Evolutionary conservation across 2,888 invertebrate genomes (phyloP).

Genomic region (Ferdinandea cuprea): DNA sequence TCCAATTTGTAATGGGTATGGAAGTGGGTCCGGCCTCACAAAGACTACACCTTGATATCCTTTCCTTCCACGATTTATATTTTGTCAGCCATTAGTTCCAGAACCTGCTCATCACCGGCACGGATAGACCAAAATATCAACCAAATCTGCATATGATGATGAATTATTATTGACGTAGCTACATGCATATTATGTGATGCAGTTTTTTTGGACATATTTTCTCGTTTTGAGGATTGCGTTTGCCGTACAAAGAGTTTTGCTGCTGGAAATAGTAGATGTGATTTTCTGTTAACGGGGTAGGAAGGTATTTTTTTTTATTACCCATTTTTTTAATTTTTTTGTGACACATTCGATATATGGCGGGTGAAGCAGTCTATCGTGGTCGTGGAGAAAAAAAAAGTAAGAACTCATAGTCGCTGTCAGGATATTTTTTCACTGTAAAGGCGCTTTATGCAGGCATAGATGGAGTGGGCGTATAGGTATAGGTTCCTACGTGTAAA

Average conservation of each 20-base stretch:
- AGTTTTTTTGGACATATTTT: conserved; percentile 9
- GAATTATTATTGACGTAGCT: conserved; percentile 59
- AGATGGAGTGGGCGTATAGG: background rate
- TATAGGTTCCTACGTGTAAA: background rate
- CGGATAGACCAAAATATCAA: conserved; percentile 24
- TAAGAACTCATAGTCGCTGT: conserved; percentile 13
- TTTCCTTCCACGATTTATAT: background rate
- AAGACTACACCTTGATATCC: conserved; percentile 2
- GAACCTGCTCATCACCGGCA: conserved; percentile 27
- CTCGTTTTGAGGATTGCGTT: background rate
- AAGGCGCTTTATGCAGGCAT: background rate
- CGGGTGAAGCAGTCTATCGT: conserved; percentile 8
- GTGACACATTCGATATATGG: conserved; percentile 16
- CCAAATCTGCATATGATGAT: conserved; percentile 61
- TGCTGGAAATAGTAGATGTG: conserved; percentile 3
- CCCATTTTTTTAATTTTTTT: background rate
- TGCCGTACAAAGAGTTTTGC: background rate
- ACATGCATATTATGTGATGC: conserved; percentile 2
- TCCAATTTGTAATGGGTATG: conserved; percentile 20
- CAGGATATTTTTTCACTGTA: background rate
- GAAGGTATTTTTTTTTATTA: too few relatives aligned
- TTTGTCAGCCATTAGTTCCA: conserved; percentile 45
- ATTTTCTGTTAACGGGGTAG: conserved; percentile 9
- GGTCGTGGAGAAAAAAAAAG: conserved; percentile 12
- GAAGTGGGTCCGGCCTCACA: conserved; percentile 5